These are phyloP conservation scores for Cerastis rubricosa DNA, from an alignment of 2,888 invertebrate genomes.

Conservation along the genomic window DNA sequence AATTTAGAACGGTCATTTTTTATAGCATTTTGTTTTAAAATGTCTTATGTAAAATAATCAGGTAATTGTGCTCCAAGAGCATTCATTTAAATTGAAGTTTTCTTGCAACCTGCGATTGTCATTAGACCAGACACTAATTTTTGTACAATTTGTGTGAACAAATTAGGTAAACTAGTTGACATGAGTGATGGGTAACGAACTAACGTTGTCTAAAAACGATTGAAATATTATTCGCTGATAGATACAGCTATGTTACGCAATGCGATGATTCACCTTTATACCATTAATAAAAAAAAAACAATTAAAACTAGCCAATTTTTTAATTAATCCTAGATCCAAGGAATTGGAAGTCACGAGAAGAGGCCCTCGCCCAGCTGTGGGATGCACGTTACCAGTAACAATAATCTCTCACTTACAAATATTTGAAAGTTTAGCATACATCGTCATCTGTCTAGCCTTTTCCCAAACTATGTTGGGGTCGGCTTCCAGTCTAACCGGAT, in stretches of 20 bases:
- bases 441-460: too few relatives aligned
- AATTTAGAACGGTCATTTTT: conserved; percentile 24
- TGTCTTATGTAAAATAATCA: conserved; percentile 18
- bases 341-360: background rate
- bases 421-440: background rate
- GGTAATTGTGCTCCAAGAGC: conserved; percentile 4
- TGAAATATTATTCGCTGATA: background rate
- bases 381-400: background rate
- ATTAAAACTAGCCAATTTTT: too few relatives aligned
- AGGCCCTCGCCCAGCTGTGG: background rate
- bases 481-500: too few relatives aligned
- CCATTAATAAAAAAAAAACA: background rate
- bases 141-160: background rate
- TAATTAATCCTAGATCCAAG: background rate
- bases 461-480: too few relatives aligned
- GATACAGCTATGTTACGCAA: too few relatives aligned
- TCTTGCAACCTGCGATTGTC: background rate
- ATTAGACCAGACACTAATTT: background rate
- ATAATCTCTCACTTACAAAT: background rate
- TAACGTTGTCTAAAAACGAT: background rate
- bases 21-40: conserved; percentile 21
- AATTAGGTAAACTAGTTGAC: background rate
- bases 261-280: too few relatives aligned
- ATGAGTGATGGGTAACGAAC: background rate
- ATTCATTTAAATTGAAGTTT: conserved; percentile 7